Evolutionary conservation across 2,797 vertebrate species (phyloP), one percentile per base, ranked within the genome.

Genomic region (Enteromius trimaculatus): DNA sequence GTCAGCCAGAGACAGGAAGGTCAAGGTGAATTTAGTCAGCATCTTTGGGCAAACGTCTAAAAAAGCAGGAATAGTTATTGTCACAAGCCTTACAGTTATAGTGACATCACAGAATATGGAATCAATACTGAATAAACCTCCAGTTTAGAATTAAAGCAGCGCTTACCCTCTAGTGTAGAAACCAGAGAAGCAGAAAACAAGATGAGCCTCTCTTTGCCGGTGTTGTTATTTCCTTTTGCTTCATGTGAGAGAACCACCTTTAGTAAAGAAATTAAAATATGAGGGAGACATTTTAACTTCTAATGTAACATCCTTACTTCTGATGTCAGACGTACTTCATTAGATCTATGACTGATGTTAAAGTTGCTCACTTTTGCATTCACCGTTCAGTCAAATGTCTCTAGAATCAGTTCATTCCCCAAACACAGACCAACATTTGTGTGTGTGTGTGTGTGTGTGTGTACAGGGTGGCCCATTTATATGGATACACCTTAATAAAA

Each of bases 151-250:
- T 44, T 19, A 19, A 60, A 62, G 39, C 3, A 6, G 16, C 21
- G 29, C 78, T 78, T 75, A 82, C 64, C 83, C n/a, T 37, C 0
- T 62, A 77, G 42, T 7, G 29, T 44, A 44, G 51, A 82, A 78
- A 88, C 89, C 90, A 88, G 90, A 90, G 86, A 60, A 82, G 69
- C 64, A 76, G 66, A 60, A 76, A 76, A 76, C 74, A 31, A 83
- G 77, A 76, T 10, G 53, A 76, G 53, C 8, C 86, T 87, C 79
- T 86, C 85, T 85, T 87, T 82, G 93, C 93, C 93, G 93, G 93
- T 93, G 92, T 94, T 94, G 88, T 92, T 87, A 84, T 77, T 70
- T 77, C 84, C 88, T 88, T 72, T 85, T 42, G 53, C 53, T 37
- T 42, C 53, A 26, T 44, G 29, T 42, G 2, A 55, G 34, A 76